phyloP scores from a whole-genome alignment of 2,113 vertebrate species.

The Nycticorax nycticorax region DNA sequence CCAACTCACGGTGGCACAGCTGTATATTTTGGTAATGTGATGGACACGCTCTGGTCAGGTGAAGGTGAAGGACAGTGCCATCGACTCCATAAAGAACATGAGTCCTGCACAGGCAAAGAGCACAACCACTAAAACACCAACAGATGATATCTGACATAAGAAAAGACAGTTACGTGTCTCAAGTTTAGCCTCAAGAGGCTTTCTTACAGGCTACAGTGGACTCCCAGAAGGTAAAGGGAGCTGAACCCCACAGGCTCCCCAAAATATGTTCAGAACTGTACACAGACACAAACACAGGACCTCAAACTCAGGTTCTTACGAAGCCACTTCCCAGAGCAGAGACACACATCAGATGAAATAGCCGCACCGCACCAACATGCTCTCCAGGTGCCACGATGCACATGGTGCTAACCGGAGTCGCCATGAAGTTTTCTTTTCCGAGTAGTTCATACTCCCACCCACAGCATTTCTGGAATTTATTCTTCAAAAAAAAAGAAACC shows the following conservation, averaged over 20 bases:
- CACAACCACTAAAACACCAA: neutral
- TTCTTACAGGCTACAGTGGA: neutral
- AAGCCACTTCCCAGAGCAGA: neutral
- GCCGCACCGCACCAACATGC: neutral
- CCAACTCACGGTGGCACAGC: neutral
- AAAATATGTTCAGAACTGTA: neutral
- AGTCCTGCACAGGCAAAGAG: accelerated
- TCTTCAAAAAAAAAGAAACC: neutral
- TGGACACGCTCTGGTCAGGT: neutral
- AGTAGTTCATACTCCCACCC: neutral
- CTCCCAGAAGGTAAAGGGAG: neutral
- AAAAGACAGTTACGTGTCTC: neutral
- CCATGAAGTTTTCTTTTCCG: neutral
- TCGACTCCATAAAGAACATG: neutral
- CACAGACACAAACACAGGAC: neutral
- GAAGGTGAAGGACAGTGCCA: neutral
- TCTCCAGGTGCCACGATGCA: neutral
- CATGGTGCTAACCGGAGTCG: accelerated
- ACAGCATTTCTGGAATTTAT: neutral
- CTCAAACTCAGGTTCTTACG: neutral
- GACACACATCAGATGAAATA: accelerated
- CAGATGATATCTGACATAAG: neutral
- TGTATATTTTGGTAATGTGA: neutral
- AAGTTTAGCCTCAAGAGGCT: neutral
- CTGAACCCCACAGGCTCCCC: neutral